These are phyloP conservation scores for Drosophila limbata DNA, from an alignment of 2,888 invertebrate species.

Conservation along the genomic window DNA sequence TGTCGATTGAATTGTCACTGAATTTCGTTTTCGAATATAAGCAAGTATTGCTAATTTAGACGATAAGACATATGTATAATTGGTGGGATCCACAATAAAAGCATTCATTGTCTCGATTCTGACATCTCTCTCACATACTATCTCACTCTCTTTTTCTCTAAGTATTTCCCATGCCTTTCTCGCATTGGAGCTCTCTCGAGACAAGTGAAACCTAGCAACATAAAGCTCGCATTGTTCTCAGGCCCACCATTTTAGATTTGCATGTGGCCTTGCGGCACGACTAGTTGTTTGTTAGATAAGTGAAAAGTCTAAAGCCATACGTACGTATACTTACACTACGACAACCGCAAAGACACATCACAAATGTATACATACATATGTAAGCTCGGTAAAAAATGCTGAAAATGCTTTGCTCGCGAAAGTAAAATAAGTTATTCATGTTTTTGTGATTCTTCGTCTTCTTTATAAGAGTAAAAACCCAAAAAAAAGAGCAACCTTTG, in stretches of 20 bases:
- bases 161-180: neutral
- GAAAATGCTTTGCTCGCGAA: slow-evolving; percentile 3
- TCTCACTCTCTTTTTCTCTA: neutral
- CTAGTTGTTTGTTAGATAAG: slow-evolving; percentile 49
- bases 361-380: slow-evolving; percentile 20
- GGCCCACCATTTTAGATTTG: slow-evolving; percentile 57
- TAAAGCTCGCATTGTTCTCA: slow-evolving; percentile 50
- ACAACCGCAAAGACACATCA: slow-evolving; percentile 1
- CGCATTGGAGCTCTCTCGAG: neutral
- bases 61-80: neutral
- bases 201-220: slow-evolving; percentile 40
- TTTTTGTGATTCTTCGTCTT: slow-evolving; percentile 47
- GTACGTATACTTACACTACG: neutral
- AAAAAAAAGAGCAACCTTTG: slow-evolving; percentile 9
- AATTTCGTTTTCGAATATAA: no score
- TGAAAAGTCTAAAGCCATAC: slow-evolving; percentile 22
- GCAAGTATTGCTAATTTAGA: no score
- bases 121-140: neutral
- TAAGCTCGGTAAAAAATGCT: slow-evolving; percentile 38
- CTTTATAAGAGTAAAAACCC: slow-evolving; percentile 1
- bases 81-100: no score
- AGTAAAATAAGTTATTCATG: slow-evolving; percentile 39
- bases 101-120: neutral
- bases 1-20: no score
- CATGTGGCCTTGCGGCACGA: slow-evolving; percentile 30